Conservation (phyloP, 2,888 invertebrate genomes). For the Electrophaes corylata region DNA sequence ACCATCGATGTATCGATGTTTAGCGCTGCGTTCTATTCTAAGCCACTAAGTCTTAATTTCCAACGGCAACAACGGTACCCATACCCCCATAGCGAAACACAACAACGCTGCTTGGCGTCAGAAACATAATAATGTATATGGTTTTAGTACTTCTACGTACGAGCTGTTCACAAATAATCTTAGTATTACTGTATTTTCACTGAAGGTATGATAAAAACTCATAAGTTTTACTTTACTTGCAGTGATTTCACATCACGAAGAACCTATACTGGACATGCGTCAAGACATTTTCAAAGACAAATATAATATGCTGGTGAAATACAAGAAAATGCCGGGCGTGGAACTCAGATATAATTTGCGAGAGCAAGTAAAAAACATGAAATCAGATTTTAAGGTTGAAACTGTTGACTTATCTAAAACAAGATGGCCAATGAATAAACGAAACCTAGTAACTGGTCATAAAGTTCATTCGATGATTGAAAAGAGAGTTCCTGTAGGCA, state of each 20-base stretch:
- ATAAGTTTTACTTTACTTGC: constrained; percentile 12
- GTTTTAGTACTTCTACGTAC: too few species aligned
- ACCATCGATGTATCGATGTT: too few species aligned
- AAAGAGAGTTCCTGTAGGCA: constrained; percentile 22
- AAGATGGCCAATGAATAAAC: constrained; percentile 63
- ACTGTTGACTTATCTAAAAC: constrained; percentile 57
- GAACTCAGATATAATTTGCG: constrained; percentile 66
- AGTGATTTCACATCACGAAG: constrained; percentile 7
- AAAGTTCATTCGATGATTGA: constrained; percentile 27
- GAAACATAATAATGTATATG: too few species aligned
- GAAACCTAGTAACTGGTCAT: constrained; percentile 42
- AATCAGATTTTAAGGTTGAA: constrained; percentile 54
- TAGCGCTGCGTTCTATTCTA: too few species aligned
- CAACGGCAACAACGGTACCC: too few species aligned
- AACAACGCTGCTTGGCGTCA: too few species aligned
- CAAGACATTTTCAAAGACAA: constrained; percentile 63
- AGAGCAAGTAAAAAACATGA: constrained; percentile 67
- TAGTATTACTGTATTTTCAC: too few species aligned
- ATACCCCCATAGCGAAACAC: too few species aligned
- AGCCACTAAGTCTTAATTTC: too few species aligned
- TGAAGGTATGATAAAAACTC: background rate
- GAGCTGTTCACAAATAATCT: too few species aligned
- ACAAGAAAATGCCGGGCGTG: constrained; percentile 62
- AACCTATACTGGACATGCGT: constrained; percentile 15
- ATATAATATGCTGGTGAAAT: constrained; percentile 59